Percentiles rank a stretch among this genome's conserved stretches.
Evolutionary conservation across 2,797 vertebrate species (phyloP).

Genomic region (Chromis chromis): DNA sequence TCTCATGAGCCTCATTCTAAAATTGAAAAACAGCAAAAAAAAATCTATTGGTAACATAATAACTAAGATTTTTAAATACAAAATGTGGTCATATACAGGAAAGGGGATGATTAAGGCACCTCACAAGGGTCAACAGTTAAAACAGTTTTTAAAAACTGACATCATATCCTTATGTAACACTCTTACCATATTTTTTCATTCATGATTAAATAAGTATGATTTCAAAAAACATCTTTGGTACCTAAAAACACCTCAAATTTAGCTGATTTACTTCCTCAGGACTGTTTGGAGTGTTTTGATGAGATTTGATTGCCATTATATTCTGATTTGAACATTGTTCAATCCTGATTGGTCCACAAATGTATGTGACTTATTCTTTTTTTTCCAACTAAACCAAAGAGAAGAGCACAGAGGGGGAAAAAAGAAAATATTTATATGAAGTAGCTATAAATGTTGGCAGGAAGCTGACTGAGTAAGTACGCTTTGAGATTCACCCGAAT

Average conservation of each 20-base stretch:
- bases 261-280: not conserved
- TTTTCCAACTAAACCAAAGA: not conserved
- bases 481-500: too few species aligned
- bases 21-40: not conserved
- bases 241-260: not conserved
- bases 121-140: not conserved
- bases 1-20: too few species aligned
- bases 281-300: not conserved
- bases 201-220: too few species aligned
- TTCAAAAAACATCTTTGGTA: not conserved
- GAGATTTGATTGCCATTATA: not conserved
- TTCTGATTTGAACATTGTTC: not conserved
- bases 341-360: not conserved
- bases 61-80: too few species aligned
- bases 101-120: not conserved
- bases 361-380: too few species aligned
- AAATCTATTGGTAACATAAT: not conserved
- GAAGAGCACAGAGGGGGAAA: not conserved
- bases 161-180: not conserved
- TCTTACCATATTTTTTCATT: too few species aligned
- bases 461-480: not conserved
- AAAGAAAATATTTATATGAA: not conserved
- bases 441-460: not conserved
- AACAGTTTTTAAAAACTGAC: not conserved
- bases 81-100: not conserved